A percentile compares a stretch with the other conserved stretches of the same genome.
Evolutionary conservation across 2,113 vertebrate genomes (phyloP).

Genomic region (Peucedramus taeniatus): DNA sequence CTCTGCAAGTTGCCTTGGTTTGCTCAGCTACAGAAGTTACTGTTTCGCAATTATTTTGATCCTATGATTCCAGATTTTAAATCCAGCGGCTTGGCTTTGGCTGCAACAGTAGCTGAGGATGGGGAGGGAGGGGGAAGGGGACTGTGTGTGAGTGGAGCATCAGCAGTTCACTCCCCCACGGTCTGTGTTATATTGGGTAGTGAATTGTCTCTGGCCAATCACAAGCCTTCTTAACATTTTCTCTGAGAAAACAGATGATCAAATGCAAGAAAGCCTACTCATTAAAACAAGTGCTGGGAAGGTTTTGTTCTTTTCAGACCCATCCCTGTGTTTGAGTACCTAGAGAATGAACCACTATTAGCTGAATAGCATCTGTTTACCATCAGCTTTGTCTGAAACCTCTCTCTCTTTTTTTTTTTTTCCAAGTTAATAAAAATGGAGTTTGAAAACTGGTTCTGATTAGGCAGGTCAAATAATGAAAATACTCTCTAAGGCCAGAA

Average conservation of each 20-base stretch:
- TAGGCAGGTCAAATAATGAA: slow-evolving; percentile 46
- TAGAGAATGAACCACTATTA: neutral
- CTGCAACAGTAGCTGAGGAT: neutral
- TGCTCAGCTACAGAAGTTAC: slow-evolving; percentile 3
- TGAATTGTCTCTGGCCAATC: slow-evolving; percentile 42
- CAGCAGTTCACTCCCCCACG: neutral
- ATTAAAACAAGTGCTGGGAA: slow-evolving; percentile 49
- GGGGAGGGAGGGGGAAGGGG: neutral
- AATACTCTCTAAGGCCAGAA: neutral
- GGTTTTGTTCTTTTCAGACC: slow-evolving; percentile 53
- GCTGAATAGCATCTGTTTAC: slow-evolving; percentile 54
- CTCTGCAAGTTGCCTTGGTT: slow-evolving; percentile 10
- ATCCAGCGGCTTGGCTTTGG: neutral
- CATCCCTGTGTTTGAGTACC: slow-evolving; percentile 20
- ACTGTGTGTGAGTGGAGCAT: neutral
- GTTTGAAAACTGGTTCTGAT: slow-evolving; percentile 54
- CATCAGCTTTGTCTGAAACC: slow-evolving; percentile 51
- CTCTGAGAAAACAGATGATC: slow-evolving; percentile 61
- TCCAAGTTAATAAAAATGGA: slow-evolving; percentile 27
- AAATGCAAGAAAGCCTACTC: slow-evolving; percentile 55
- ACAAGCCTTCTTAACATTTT: slow-evolving; percentile 37
- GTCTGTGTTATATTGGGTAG: neutral
- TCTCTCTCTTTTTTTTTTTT: neutral
- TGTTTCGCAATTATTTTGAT: slow-evolving; percentile 36
- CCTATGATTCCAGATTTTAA: neutral